These are phyloP conservation scores for Dascyllus trimaculatus DNA, from an alignment of 2,113 vertebrate genomes.

Conservation along the genomic window DNA sequence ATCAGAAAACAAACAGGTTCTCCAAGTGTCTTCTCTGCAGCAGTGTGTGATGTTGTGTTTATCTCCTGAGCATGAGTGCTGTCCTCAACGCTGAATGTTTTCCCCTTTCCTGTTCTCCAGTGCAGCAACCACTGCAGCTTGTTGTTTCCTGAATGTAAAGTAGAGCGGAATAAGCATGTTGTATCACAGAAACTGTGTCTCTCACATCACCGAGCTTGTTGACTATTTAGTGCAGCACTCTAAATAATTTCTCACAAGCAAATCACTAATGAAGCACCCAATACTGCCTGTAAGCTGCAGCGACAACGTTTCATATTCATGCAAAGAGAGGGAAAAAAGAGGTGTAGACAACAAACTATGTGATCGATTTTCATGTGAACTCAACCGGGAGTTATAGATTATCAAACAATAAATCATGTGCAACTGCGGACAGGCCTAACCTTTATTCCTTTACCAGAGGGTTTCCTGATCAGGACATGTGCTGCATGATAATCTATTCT, in stretches of 20 bases:
- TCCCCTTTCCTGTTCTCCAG: background rate
- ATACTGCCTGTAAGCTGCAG: background rate
- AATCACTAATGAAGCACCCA: slow-evolving; percentile 6
- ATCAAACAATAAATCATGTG: slow-evolving; percentile 38
- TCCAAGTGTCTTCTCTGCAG: background rate
- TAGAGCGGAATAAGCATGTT: slow-evolving; percentile 16
- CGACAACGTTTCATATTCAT: background rate
- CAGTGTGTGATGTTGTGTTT: background rate
- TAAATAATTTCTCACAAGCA: slow-evolving; percentile 42
- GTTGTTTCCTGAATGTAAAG: slow-evolving; percentile 59
- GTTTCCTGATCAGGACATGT: slow-evolving; percentile 59
- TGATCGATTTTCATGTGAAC: slow-evolving; percentile 28
- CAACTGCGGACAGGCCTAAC: slow-evolving; percentile 56
- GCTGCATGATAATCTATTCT: slow-evolving; percentile 68
- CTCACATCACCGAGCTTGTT: slow-evolving; percentile 39
- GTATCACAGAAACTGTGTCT: slow-evolving; percentile 16
- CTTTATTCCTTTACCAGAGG: slow-evolving; percentile 64
- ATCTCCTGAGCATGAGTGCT: background rate
- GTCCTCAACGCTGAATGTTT: background rate
- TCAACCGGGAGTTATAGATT: slow-evolving; percentile 16
- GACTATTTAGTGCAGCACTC: slow-evolving; percentile 14
- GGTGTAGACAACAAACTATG: background rate
- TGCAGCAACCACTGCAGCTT: slow-evolving; percentile 50
- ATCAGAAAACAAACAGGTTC: background rate
- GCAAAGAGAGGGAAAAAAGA: background rate